Evolutionary conservation across 2,113 vertebrate species (phyloP), one percentile per base, ranked within the genome.

Genomic region (Pongo abelii): DNA sequence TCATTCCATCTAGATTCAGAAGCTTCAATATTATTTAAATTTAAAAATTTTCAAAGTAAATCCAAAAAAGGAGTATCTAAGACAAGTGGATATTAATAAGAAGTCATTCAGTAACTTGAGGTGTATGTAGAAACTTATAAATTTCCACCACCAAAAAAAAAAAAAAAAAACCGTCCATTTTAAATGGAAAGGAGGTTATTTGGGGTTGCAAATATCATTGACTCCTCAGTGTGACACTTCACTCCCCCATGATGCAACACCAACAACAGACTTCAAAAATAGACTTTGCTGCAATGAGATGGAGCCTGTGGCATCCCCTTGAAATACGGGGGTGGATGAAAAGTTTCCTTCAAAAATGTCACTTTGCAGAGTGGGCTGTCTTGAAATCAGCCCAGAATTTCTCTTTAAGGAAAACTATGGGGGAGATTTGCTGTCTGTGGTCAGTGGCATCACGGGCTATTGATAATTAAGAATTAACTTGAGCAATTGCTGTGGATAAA

Each of bases 271-370:
- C 25, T 69, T 84, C 86, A 92, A 96, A 94, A 93, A 83, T 78
- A 91, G 32, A 40, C 38, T 67, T 64, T 3, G 2, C 48, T 72
- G 22, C 46, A 67, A 84, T 89, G 75, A 67, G 61, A 64, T 87
- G 75, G 95, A 93, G 89, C 38, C 38, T 55, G 79, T 70, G 91
- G 89, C 55, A 27, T 48, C 86, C 59, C 84, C 40, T 69, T 80
- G 86, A 89, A 88, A 85, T 80, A 18, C 27, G 59, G 90, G 83
- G 88, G 84, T 80, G n/a, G 80, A 40, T 70, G 57, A 93, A 69
- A 87, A 91, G 46, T 90, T 94, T 94, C 89, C 93, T 93, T 89
- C 70, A 94, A 14, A 89, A 91, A 43, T 61, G 70, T 61, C 74
- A 67, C 67, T 96, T 57, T 79, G 78, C 46, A 48, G 40, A 69